A percentile compares a stretch with the other conserved stretches of the same genome.
Evolutionary conservation across 92 coral and sea anemone genomes (phyloP).

Genomic region (Siderastrea radians): DNA sequence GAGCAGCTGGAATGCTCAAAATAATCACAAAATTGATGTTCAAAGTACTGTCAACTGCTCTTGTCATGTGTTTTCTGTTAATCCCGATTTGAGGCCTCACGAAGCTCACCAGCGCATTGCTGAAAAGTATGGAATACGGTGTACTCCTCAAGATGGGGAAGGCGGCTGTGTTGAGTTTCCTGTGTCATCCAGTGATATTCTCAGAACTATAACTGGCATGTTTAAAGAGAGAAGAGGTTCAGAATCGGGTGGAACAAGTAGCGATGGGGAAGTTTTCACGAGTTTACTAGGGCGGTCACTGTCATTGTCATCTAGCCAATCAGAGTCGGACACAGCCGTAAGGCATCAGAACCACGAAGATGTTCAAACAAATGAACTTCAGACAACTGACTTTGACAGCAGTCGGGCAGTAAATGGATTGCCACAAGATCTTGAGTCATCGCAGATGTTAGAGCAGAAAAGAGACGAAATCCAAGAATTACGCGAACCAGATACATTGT

Average conservation of each 20-base stretch:
- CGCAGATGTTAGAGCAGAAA: neutral
- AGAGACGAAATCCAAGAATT: neutral
- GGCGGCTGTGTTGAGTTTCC: constrained; percentile 88
- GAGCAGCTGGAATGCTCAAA: constrained; percentile 67
- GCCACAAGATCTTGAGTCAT: neutral
- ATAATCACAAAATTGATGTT: constrained; percentile 57
- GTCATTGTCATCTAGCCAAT: constrained; percentile 48
- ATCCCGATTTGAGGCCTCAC: constrained; percentile 83
- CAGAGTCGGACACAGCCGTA: constrained; percentile 23
- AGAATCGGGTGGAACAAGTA: constrained; percentile 44
- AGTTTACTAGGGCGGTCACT: constrained; percentile 22
- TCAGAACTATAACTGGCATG: constrained; percentile 77
- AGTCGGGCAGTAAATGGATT: constrained; percentile 24
- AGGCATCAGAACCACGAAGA: neutral
- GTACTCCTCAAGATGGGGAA: constrained; percentile 48
- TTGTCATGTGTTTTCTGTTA: constrained; percentile 94
- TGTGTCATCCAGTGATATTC: constrained; percentile 79
- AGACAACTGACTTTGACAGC: neutral
- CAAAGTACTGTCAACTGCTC: constrained; percentile 85
- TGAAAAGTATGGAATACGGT: constrained; percentile 78
- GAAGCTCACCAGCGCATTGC: constrained; percentile 72
- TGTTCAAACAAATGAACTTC: constrained; percentile 16
- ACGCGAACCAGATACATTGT: neutral
- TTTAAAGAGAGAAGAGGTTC: constrained; percentile 69
- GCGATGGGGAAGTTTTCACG: constrained; percentile 32